Conservation (phyloP, 92 coral and sea anemone species). For the Parazoanthus swiftii region DNA sequence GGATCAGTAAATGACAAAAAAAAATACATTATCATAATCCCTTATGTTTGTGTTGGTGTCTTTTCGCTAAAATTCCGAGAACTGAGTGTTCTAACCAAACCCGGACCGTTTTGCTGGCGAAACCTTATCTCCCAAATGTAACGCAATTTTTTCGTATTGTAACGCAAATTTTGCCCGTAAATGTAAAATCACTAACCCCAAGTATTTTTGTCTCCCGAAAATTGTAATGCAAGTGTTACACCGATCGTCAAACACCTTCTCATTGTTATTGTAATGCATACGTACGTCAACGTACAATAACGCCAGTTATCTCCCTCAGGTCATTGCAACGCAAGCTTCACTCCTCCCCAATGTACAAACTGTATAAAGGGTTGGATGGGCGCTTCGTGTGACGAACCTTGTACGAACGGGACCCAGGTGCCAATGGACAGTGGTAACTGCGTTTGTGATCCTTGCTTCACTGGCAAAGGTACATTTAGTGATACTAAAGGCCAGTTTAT, state of each 20-base stretch:
- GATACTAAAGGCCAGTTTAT: too few species aligned
- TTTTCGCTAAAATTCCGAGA: too few species aligned
- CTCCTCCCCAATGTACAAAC: constrained; percentile 72
- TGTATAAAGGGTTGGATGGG: constrained; percentile 70
- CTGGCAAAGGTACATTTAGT: constrained; percentile 40
- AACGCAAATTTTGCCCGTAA: too few species aligned
- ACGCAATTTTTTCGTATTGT: too few species aligned
- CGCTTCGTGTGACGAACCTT: constrained; percentile 61
- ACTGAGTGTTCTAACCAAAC: too few species aligned
- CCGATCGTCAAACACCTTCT: background rate
- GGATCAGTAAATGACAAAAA: too few species aligned
- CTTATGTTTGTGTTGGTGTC: too few species aligned
- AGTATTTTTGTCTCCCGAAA: background rate
- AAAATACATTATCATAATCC: too few species aligned
- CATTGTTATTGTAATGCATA: background rate
- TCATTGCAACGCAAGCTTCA: constrained; percentile 62
- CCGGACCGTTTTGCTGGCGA: too few species aligned
- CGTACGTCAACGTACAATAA: background rate
- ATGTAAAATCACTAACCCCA: too few species aligned
- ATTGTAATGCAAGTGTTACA: background rate
- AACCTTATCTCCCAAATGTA: too few species aligned
- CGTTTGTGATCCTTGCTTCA: constrained; percentile 63
- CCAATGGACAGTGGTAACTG: constrained; percentile 78
- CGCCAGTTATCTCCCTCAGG: constrained; percentile 31
- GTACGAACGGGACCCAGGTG: constrained; percentile 60